Conservation (phyloP, 2,888 invertebrate species). For the Neoitamus cyanurus region DNA sequence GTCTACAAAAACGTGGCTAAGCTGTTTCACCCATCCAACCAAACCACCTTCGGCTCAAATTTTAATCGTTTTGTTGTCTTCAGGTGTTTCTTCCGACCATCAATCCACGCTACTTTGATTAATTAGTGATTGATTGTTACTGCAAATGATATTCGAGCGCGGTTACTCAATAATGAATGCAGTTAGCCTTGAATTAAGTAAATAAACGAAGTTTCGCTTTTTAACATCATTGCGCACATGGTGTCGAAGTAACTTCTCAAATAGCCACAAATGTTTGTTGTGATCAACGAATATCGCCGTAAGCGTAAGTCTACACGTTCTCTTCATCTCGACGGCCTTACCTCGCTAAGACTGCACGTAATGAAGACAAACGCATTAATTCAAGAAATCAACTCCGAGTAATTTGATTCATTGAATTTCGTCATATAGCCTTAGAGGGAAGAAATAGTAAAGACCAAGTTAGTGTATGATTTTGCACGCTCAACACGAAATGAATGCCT, state of each 20-base stretch:
- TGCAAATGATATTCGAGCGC: background rate
- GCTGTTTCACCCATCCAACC: background rate
- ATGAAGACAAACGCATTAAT: background rate
- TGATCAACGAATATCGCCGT: background rate
- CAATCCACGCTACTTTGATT: background rate
- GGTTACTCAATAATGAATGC: background rate
- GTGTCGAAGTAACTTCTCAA: background rate
- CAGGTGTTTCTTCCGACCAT: slow-evolving; percentile 1
- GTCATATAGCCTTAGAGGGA: background rate
- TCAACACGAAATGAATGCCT: background rate
- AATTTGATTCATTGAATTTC: background rate
- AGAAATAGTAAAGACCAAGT: background rate
- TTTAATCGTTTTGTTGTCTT: background rate
- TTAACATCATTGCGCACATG: background rate
- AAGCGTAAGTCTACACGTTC: background rate
- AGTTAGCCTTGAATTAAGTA: background rate
- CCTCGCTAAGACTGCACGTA: background rate
- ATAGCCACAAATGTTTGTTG: background rate
- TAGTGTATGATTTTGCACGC: background rate
- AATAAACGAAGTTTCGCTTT: background rate
- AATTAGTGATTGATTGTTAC: background rate
- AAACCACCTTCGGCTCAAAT: background rate
- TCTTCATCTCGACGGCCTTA: background rate
- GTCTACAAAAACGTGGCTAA: background rate
- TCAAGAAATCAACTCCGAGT: background rate